Base-by-base conservation (phyloP, 2,113 vertebrate genomes). In the Thamnaconus septentrionalis region DNA sequence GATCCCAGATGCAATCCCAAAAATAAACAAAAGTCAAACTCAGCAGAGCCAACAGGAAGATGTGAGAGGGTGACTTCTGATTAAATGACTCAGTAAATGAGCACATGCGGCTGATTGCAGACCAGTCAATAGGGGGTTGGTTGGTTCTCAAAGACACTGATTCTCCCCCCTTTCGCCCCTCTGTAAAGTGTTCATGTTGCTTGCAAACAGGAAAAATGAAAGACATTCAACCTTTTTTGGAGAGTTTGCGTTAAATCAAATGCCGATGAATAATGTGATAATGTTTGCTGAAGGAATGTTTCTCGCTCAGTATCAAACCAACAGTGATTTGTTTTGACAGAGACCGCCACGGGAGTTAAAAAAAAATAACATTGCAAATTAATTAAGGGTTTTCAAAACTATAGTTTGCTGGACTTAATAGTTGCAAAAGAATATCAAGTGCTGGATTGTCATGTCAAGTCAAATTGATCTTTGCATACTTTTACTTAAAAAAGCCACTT, bases 51-150 rank as follows among this genome's bases (percentile, higher is more conserved):
- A 56, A 61, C 50, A 53, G 64, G 56, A 68, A 57, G 50, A 62
- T 44, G 48, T 59, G 39, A 74, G 53, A 66, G 57, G 55, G 51
- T 74, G 50, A 67, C 45, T 9, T 54, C 75, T 49, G 65, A 73
- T 70, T 64, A 31, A 56, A 63, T 66, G 57, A 58, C 43, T 53
- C 49, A 41, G 53, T 60, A 58, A 50, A 63, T 63, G 60, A 69
- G 50, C 56, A 69, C 59, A 73, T 73, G 59, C 60, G 56, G 55
- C 67, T 61, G 76, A 73, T 73, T 75, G 41, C 52, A 45, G 58
- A 53, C 40, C 41, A 56, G 64, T 80, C 72, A 49, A 59, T 76
- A 66, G 41, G 41, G 47, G 53, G 66, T 41, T 41, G 51, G 59
- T 44, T 64, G 42, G 31, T 56, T 61, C 53, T 71, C n/a, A 59